Base-by-base conservation (phyloP, 2,797 vertebrate species). In the Strix occidentalis region DNA sequence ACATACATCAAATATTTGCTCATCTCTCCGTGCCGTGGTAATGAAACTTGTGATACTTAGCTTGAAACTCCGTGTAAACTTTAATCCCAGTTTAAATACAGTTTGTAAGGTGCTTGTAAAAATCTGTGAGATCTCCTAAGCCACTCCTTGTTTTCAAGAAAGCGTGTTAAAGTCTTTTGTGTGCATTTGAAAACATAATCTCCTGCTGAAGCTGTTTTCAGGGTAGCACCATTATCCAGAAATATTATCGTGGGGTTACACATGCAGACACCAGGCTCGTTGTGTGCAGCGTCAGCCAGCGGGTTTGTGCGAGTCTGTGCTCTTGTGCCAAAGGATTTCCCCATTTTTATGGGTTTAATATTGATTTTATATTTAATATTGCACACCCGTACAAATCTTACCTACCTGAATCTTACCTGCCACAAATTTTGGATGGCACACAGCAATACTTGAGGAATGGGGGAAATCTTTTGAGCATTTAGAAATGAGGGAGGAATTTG, bases 21-120 rank as follows among this genome's bases (percentile, higher is more conserved):
- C 29, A 11, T 57, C 45, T 11, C 12, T 57, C 41, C 0, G 2
- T n/a, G 90, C 39, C 0, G 2, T 0, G 1, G 2, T 5, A 48
- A 8, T 3, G 41, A 76, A 93, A 70, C 54, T 11, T 16, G 61
- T 5, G 68, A 6, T 5, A 17, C 64, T 39, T 17, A 1, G 48
- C 72, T 60, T 48, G 74, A 29, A 14, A 11, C 13, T 1, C 13
- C 2, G 6, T 0, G 2, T 13, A 5, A 56, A 4, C 20, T 35
- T 46, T 88, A 81, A 94, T 92, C 92, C 95, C 81, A 58, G 66
- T 33, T 92, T 33, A 87, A 93, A 85, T 63, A 74, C 57, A 3
- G 3, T n/a, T 76, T 66, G 35, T 25, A 20, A 63, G 56, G 60
- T 1, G 29, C 74, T 66, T 39, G 33, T 80, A 64, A 54, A 66